Conservation (phyloP, 2,113 vertebrate genomes). For the Gasterosteus aculeatus region DNA sequence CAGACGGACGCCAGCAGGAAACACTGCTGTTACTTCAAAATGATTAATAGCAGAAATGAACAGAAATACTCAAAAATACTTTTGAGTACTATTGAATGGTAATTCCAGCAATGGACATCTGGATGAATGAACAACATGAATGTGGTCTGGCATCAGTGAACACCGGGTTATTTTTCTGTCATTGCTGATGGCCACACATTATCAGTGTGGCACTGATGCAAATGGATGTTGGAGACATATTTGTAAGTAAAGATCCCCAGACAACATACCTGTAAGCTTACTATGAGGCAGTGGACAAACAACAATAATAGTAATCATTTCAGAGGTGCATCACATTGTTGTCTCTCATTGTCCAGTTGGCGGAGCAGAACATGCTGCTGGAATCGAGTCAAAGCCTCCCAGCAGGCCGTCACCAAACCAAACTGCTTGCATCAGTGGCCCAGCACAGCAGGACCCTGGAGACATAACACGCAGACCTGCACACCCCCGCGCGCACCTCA, state of each 20-base stretch:
- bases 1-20: background rate
- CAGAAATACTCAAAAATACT: background rate
- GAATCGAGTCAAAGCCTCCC: constrained; percentile 51
- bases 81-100: background rate
- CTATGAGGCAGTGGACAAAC: background rate
- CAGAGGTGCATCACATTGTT: constrained; percentile 20
- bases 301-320: background rate
- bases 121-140: background rate
- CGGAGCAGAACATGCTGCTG: constrained; percentile 56
- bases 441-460: constrained; percentile 13
- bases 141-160: background rate
- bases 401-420: constrained; percentile 34
- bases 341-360: constrained; percentile 56
- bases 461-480: constrained; percentile 34
- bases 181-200: background rate
- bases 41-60: background rate
- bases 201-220: background rate
- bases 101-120: background rate
- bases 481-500: constrained; percentile 5
- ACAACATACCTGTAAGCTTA: background rate
- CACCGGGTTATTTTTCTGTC: background rate
- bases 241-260: background rate
- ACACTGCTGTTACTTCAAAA: constrained; percentile 1
- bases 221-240: background rate
- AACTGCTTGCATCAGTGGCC: constrained; percentile 49